phyloP scores from a whole-genome alignment of 2,888 invertebrate genomes.

The Yponomeuta sedellus region DNA sequence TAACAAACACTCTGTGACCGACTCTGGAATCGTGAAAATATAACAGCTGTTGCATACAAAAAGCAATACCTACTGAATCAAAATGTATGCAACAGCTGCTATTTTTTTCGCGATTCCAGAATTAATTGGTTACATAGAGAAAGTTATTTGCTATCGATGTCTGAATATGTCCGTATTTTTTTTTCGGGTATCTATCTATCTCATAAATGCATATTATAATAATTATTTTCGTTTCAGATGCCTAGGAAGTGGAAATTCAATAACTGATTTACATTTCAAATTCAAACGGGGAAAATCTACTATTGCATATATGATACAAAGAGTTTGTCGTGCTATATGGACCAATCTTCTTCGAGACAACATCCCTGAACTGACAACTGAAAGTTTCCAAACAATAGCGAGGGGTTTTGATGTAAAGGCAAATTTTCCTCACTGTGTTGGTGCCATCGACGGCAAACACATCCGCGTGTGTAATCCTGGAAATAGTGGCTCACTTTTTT shows the following conservation, averaged over 20 bases:
- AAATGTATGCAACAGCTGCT: constrained; percentile 14
- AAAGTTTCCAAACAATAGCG: constrained; percentile 17
- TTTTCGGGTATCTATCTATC: constrained; percentile 19
- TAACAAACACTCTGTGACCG: constrained; percentile 19
- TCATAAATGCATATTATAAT: constrained; percentile 16
- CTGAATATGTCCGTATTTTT: constrained; percentile 10
- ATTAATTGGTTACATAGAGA: constrained; percentile 18
- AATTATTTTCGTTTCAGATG: constrained; percentile 12
- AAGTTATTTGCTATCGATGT: too few relatives aligned
- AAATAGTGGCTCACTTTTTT: constrained; percentile 6
- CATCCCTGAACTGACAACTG: constrained; percentile 20
- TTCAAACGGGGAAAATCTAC: constrained; percentile 22
- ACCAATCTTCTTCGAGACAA: constrained; percentile 14
- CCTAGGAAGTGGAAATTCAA: constrained; percentile 16
- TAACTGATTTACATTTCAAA: constrained; percentile 20
- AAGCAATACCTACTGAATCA: constrained; percentile 18
- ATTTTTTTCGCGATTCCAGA: constrained; percentile 11
- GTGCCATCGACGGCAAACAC: constrained; percentile 6
- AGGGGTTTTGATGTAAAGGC: constrained; percentile 17
- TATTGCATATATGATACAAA: constrained; percentile 19
- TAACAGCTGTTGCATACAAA: constrained; percentile 12
- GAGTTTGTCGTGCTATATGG: constrained; percentile 22
- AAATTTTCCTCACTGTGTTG: constrained; percentile 18
- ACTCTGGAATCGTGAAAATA: constrained; percentile 9
- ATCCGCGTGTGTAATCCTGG: too few relatives aligned